Evolutionary conservation across 2,797 vertebrate species (phyloP).

Genomic region (Simalia tracyae): DNA sequence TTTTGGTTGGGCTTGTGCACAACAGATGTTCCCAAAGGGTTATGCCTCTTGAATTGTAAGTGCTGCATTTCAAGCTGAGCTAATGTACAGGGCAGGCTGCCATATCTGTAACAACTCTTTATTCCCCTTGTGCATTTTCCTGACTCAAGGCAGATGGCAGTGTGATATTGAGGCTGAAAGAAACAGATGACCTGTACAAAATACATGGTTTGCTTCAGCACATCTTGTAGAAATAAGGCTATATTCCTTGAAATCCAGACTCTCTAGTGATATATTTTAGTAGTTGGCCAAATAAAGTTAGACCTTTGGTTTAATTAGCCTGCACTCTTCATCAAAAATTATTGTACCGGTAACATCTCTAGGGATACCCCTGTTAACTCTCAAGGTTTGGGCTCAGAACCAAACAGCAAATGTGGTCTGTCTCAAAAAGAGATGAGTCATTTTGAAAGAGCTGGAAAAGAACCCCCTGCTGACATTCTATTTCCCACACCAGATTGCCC

Average conservation of each 20-base stretch:
- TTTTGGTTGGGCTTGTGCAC: neutral
- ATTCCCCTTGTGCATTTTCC: neutral
- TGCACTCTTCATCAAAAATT: neutral
- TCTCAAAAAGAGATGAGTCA: neutral
- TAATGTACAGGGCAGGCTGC: neutral
- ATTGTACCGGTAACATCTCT: neutral
- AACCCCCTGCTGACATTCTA: neutral
- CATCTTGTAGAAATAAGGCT: neutral
- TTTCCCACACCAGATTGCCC: neutral
- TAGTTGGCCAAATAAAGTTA: neutral
- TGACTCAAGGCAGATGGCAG: constrained; percentile 42
- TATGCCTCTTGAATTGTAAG: neutral
- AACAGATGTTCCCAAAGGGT: constrained; percentile 11
- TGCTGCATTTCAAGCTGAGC: accelerated
- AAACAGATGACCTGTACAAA: constrained; percentile 1
- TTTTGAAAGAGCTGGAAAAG: neutral
- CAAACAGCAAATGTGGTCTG: neutral
- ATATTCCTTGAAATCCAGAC: constrained; percentile 1
- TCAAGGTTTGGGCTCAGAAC: neutral
- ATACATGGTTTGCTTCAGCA: constrained; percentile 16
- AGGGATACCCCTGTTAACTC: neutral
- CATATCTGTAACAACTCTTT: accelerated
- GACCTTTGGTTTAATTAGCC: neutral
- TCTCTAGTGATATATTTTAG: accelerated
- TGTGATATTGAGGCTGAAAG: neutral